These are phyloP conservation scores for Cherax destructor DNA, from an alignment of 1,140 invertebrate species.

Conservation along the genomic window DNA sequence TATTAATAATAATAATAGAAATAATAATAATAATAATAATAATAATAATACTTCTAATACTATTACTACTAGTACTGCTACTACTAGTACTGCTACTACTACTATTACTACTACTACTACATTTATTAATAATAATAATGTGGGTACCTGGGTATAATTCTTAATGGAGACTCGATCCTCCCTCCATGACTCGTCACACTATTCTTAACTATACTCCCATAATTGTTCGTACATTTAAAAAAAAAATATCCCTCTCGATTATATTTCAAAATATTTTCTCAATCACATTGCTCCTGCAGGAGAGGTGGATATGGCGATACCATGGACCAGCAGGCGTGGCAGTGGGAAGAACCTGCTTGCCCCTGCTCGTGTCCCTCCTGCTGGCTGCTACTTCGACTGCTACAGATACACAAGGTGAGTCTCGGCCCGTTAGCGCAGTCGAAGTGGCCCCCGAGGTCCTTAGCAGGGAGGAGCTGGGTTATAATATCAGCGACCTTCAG, in stretches of 20 bases:
- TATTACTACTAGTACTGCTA: too few species aligned
- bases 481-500: neutral
- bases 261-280: neutral
- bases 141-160: too few species aligned
- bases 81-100: neutral
- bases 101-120: neutral
- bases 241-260: neutral
- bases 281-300: neutral
- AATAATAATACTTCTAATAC: too few species aligned
- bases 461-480: neutral
- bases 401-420: conserved; percentile 28
- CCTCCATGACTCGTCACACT: too few species aligned
- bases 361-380: neutral
- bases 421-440: neutral
- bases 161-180: too few species aligned
- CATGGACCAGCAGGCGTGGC: neutral
- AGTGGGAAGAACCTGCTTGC: neutral
- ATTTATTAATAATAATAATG: neutral
- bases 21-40: too few species aligned
- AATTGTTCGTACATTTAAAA: neutral
- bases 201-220: too few species aligned
- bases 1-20: too few species aligned
- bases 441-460: neutral
- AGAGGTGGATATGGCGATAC: neutral
- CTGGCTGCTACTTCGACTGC: neutral